Conservation (phyloP, 2,888 invertebrate genomes). For the Tiphia femorata region DNA sequence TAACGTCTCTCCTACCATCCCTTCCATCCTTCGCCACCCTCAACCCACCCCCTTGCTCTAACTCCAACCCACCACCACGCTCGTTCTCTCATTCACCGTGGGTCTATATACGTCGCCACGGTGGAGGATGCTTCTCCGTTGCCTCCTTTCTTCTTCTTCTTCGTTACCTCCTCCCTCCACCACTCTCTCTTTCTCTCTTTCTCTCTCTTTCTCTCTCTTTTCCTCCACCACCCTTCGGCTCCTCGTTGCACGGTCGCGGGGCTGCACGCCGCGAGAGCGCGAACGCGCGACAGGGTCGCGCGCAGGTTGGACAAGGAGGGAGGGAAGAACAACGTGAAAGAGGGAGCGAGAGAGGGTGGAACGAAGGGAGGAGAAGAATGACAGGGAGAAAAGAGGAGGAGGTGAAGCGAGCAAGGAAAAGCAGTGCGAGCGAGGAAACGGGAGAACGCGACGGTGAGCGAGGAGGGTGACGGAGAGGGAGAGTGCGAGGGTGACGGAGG, state of each 20-base stretch:
- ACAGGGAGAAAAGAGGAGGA: conserved; percentile 20
- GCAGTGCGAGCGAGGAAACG: conserved; percentile 16
- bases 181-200: background rate
- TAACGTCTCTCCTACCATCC: conserved; percentile 5
- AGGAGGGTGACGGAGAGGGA: conserved; percentile 34
- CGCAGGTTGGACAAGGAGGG: background rate
- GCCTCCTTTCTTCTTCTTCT: too few relatives aligned
- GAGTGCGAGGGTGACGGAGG: conserved; percentile 32
- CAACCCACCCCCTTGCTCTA: too few relatives aligned
- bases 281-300: background rate
- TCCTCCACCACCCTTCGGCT: too few relatives aligned
- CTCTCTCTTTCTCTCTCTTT: background rate
- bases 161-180: too few relatives aligned
- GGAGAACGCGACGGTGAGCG: conserved; percentile 21
- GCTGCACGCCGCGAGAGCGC: conserved; percentile 2
- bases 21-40: background rate
- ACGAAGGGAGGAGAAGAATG: conserved; percentile 11
- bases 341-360: conserved; percentile 1
- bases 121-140: background rate
- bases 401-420: conserved; percentile 16
- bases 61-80: conserved; percentile 2
- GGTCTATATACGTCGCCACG: background rate
- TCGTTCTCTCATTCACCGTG: conserved; percentile 24
- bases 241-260: conserved; percentile 4
- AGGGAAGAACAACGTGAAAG: conserved; percentile 4